Base-by-base conservation (phyloP, 2,888 invertebrate species). In the Balanococcus diminutus region DNA sequence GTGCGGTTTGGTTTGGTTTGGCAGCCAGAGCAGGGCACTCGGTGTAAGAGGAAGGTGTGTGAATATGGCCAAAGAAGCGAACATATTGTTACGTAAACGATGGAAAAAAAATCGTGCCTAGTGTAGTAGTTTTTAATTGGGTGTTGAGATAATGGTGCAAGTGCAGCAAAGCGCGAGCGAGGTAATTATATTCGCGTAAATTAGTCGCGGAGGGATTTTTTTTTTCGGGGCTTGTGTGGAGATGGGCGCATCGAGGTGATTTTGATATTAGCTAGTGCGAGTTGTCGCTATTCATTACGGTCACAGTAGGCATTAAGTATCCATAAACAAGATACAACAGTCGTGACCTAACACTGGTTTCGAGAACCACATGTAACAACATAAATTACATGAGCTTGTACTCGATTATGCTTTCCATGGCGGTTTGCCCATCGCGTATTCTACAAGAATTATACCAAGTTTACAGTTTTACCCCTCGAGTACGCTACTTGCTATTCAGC, bases 381-480 rank as follows among this genome's bases (percentile, higher is more conserved):
- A 85, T 85, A 85, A 85, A 85, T 85, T 85, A 85, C 85, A 85
- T 25, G 85, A 84, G 84, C 84, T 67, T 84, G 84, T 84, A 84
- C 61, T 61, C 56, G 61, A 39, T 56, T 83, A 83, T 61, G 67
- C 67, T 84, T 67, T 61, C 67, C 84, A 84, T 84, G 84, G 84
- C 84, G 61, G 67, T 67, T 61, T 84, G 84, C 84, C 84, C 84
- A 84, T 84, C 56, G 56, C 32, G 46, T 81, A 81, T 51, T 51
- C 46, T 61, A 84, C 84, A 84, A 84, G 84, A 84, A 84, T 84
- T 84, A 84, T 84, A 84, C 67, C 32, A 32, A 67, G 84, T 84
- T 67, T 61, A 67, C 67, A 84, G 84, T 84, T 84, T 36, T 67
- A 61, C 39, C 56, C 84, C 56, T 61, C 84, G 83, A 56, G 56